Conservation (phyloP, 1,140 invertebrate genomes). For the Ridgeia piscesae region DNA sequence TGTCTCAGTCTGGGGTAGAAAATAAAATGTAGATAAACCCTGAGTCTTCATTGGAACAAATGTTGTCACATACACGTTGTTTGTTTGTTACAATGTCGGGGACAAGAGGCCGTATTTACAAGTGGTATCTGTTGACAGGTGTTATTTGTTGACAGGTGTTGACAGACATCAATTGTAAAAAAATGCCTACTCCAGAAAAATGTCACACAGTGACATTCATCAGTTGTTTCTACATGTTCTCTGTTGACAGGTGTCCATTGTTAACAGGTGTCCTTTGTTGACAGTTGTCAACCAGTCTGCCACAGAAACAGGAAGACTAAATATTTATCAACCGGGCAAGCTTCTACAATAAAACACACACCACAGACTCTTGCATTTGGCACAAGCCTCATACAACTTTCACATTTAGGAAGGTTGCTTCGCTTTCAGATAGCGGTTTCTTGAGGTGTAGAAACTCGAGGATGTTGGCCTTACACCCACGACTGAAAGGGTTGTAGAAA, state of each 20-base stretch:
- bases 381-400: slow-evolving; percentile 16
- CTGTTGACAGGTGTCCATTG: not conserved
- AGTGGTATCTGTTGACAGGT: too few relatives aligned
- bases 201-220: too few relatives aligned
- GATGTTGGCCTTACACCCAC: slow-evolving; percentile 81
- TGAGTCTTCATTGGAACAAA: too few relatives aligned
- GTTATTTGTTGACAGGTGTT: not conserved
- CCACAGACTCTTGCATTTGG: not conserved
- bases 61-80: too few relatives aligned
- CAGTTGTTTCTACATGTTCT: not conserved
- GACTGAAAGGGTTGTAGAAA: slow-evolving; percentile 85
- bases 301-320: too few relatives aligned
- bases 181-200: too few relatives aligned
- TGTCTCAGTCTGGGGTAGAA: too few relatives aligned
- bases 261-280: too few relatives aligned
- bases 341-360: not conserved
- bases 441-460: slow-evolving; percentile 77
- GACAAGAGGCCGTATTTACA: not conserved
- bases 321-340: not conserved
- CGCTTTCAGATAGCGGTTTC: slow-evolving; percentile 37
- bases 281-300: not conserved
- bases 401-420: slow-evolving; percentile 38
- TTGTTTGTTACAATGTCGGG: not conserved
- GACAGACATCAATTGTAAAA: not conserved
- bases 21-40: too few relatives aligned